These are phyloP conservation scores for Lepidurus packardi DNA, from an alignment of 1,140 invertebrate genomes.

Conservation along the genomic window DNA sequence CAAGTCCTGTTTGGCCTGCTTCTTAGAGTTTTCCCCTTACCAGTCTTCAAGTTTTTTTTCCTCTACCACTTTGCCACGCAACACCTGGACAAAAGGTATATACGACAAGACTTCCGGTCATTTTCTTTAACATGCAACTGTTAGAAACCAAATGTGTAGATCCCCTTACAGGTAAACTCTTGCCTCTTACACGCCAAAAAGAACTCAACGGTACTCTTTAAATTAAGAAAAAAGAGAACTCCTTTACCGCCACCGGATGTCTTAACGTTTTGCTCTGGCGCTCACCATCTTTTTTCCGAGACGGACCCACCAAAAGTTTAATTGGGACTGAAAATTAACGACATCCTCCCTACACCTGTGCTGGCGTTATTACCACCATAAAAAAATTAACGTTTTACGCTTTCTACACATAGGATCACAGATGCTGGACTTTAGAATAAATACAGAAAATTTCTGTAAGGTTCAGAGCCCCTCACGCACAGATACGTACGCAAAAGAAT, in stretches of 20 bases:
- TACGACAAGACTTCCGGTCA: constrained; percentile 9
- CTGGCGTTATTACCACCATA: background rate
- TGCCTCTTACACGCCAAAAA: background rate
- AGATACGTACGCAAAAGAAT: background rate
- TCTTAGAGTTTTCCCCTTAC: background rate
- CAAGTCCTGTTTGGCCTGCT: background rate
- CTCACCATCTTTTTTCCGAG: background rate
- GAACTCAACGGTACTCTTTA: background rate
- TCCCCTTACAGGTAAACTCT: background rate
- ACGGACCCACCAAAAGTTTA: background rate
- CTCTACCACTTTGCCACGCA: background rate
- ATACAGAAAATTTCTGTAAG: too few species aligned
- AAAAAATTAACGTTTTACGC: background rate
- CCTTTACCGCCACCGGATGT: background rate
- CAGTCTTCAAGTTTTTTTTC: background rate
- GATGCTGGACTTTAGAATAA: background rate
- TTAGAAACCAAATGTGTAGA: background rate
- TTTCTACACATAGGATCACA: constrained; percentile 4
- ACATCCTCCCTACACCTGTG: constrained; percentile 17
- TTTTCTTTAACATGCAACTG: constrained; percentile 9
- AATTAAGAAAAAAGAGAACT: background rate
- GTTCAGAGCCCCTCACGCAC: background rate
- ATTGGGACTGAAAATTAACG: constrained; percentile 12
- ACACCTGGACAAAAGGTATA: background rate
- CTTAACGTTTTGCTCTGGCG: background rate